Evolutionary conservation across 2,797 vertebrate genomes (phyloP), one percentile per base, ranked within the genome.

Genomic region (Sciurus carolinensis): DNA sequence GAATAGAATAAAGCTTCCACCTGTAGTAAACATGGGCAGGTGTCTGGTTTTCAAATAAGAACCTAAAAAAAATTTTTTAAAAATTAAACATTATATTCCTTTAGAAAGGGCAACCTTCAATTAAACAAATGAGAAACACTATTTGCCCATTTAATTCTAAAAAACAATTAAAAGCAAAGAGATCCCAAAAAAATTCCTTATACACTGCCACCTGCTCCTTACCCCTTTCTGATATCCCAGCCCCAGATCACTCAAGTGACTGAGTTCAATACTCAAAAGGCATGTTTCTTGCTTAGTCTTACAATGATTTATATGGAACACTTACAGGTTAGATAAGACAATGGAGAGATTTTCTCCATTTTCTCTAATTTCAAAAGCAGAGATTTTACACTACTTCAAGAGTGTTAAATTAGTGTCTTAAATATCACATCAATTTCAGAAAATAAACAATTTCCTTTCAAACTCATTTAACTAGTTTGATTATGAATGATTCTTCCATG

Each of bases 41-140:
- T 94, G 99, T 99, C 98, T 99, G 99, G 98, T 99, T 99, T 99
- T 99, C 99, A 99, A 99, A 99, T 64, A 99, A 98, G 99, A 99
- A 99, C 97, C 99, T 99, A 98, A 89, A 95, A 88, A 57, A 97
- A 91, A 98, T 39, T 39, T 39, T 39, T 89, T 30, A 28, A 36
- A 93, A 91, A 10, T 42, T 67, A 86, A 95, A 88, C 28, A 93
- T 47, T 64, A 80, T 64, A 86, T 2, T 85, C 28, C 90, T 84
- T 80, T 71, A 85, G 13, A 14, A 96, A 36, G 20, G 90, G 42
- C 3, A 66, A 90, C 94, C 62, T 87, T 76, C 87, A 97, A 96
- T 7, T 18, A 95, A 87, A 90, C 44, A 96, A 91, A 64, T 84
- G 28, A 87, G 28, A 94, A 87, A 57, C 39, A 71, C 12, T 71